Conservation (phyloP, 2,113 vertebrate genomes). For the Lamprotornis superbus region DNA sequence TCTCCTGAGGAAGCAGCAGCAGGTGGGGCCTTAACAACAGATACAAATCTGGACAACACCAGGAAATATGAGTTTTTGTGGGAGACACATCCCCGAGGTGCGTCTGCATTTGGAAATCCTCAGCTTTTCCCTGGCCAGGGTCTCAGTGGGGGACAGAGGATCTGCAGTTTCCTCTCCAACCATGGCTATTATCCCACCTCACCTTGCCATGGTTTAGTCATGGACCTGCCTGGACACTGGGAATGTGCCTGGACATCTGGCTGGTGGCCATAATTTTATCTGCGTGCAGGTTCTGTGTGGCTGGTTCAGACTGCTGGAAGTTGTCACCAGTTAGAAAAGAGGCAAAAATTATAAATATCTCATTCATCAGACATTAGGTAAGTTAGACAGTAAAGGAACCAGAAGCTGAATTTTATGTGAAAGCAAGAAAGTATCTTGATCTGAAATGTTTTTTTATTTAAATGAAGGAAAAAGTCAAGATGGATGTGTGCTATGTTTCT, state of each 20-base stretch:
- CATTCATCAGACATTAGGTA: not conserved
- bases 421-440: not conserved
- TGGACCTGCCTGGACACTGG: not conserved
- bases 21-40: not conserved
- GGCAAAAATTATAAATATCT: not conserved
- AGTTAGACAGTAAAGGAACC: not conserved
- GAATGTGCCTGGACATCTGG: accelerated
- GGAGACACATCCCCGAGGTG: not conserved
- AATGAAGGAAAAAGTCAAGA: not conserved
- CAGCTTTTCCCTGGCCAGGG: too few relatives aligned
- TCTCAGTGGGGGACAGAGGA: too few relatives aligned
- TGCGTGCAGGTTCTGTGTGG: not conserved
- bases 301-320: not conserved
- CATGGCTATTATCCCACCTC: not conserved
- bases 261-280: not conserved
- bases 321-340: not conserved
- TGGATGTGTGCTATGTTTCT: not conserved
- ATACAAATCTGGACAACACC: not conserved
- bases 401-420: not conserved
- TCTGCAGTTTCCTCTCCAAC: too few relatives aligned
- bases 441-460: not conserved
- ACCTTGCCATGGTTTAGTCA: not conserved
- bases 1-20: not conserved
- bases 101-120: too few relatives aligned
- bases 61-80: not conserved